Evolutionary conservation across 2,113 vertebrate species (phyloP).

Genomic region (Neodon shergylaensis): DNA sequence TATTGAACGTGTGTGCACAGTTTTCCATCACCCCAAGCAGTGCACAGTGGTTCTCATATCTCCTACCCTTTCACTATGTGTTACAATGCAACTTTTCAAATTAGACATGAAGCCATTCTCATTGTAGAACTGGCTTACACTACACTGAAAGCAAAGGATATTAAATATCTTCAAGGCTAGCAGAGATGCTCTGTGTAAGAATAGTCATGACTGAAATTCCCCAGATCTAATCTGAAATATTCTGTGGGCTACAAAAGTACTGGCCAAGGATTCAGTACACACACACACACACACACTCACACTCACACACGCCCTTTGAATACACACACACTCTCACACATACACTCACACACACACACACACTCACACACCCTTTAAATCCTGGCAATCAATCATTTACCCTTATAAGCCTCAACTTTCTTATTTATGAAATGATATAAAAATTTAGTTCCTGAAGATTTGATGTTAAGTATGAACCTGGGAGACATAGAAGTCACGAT

Average conservation of each 20-base stretch:
- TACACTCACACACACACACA: not conserved
- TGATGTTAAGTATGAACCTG: not conserved
- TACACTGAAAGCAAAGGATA: not conserved
- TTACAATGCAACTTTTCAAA: not conserved
- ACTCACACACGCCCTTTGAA: no score
- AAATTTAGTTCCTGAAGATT: not conserved
- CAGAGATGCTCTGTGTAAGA: not conserved
- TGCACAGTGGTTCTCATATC: not conserved
- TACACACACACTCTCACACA: no score
- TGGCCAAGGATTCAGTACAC: not conserved
- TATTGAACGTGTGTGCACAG: not conserved
- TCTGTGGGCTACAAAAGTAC: not conserved
- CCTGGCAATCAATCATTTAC: not conserved
- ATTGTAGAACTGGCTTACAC: not conserved
- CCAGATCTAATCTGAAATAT: not conserved
- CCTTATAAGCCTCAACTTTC: not conserved
- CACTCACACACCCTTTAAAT: not conserved
- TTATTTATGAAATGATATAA: not conserved
- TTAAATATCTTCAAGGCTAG: not conserved
- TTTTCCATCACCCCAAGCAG: not conserved
- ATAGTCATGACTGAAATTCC: not conserved
- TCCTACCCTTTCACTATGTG: not conserved
- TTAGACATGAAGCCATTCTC: not conserved
- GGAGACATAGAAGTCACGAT: not conserved
- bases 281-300: not conserved